Base-by-base conservation (phyloP, 2,797 vertebrate species). In the Rhinella marina region DNA sequence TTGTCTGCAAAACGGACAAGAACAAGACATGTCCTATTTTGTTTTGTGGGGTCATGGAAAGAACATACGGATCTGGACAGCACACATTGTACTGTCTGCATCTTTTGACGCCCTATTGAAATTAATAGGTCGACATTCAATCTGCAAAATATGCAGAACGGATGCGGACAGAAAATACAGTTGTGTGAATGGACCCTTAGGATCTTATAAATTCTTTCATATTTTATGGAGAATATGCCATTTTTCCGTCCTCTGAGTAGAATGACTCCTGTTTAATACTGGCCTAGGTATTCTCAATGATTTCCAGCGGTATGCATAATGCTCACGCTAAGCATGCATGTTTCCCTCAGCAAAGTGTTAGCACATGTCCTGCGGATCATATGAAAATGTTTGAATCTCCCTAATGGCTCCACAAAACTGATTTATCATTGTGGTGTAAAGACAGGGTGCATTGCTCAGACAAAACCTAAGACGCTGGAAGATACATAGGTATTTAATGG, bases 401-500 rank as follows among this genome's bases (percentile, higher is more conserved):
- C 80, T 89, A 86, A 86, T 89, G 80, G 62, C 41, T 52, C 81
- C 72, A 72, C 70, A 54, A 83, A 83, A 59, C 85, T 83, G 85
- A 86, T 89, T 86, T 89, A 89, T 83, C 86, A 78, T 79, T 73
- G 73, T 80, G 80, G 73, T 77, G 41, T 57, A 86, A 78, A 86
- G 85, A 89, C 81, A 83, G 62, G 68, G 73, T 80, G 80, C 54
- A 89, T 66, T 78, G 84, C 79, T 81, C 84, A 77, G 54, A 76
- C 70, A 88, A 73, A 85, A 86, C 41, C 32, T 23, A 73, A 76
- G 84, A 77, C 84, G 56, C 27, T 27, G 57, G 81, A 75, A 77
- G 84, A 88, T 85, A 81, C 87, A 81, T 81, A 59, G 77, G n/a
- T n/a, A 75, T 86, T 88, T 86, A 86, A 86, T 88, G 76, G 88